Conservation (phyloP, 1,140 invertebrate genomes). For the Drosophila orosa region DNA sequence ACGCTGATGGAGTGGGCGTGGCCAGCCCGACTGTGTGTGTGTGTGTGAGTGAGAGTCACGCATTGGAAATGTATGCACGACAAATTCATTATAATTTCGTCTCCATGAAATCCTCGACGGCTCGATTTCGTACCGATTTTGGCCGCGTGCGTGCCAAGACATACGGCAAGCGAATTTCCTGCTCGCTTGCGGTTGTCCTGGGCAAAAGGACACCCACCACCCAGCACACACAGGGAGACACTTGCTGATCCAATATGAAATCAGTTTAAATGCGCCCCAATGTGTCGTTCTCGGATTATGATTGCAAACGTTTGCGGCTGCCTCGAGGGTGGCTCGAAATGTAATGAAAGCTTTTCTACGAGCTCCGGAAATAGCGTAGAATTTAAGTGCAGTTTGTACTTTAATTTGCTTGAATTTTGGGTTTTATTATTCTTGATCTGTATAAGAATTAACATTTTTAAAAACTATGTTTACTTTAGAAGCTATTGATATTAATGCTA, state of each 20-base stretch:
- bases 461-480: no score
- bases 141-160: constrained; percentile 71
- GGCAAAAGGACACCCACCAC: constrained; percentile 11
- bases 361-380: background rate
- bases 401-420: background rate
- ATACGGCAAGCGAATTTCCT: constrained; percentile 63
- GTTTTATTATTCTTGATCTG: background rate
- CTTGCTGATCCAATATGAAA: constrained; percentile 68
- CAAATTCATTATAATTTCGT: constrained; percentile 79
- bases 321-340: constrained; percentile 33
- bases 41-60: constrained; percentile 30
- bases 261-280: constrained; percentile 80
- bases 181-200: constrained; percentile 21
- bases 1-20: constrained; percentile 40
- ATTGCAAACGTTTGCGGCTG: constrained; percentile 51
- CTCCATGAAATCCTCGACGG: constrained; percentile 31
- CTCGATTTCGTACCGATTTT: constrained; percentile 53
- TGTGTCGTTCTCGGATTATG: constrained; percentile 77
- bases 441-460: no score
- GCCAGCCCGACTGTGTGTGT: constrained; percentile 7
- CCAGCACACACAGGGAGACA: constrained; percentile 6
- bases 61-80: constrained; percentile 63
- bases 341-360: constrained; percentile 18
- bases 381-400: background rate
- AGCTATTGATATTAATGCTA: no score